A percentile compares a stretch with the other conserved stretches of the same genome.
phyloP scores from a whole-genome alignment of 2,113 vertebrate genomes.

The Mohoua ochrocephala region DNA sequence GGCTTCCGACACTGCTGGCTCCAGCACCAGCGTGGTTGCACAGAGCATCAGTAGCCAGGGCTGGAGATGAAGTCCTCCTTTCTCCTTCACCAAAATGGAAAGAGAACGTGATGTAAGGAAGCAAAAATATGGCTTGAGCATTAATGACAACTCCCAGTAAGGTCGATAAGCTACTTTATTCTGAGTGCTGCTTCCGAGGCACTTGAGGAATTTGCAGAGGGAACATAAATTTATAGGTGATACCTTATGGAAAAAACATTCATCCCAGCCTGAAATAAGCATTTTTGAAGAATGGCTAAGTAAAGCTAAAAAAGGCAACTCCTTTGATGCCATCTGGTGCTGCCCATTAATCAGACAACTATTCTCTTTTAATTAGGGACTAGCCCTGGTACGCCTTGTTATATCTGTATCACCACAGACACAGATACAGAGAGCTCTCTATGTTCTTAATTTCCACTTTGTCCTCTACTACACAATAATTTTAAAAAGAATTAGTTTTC shows the following conservation, averaged over 20 bases:
- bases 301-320: neutral
- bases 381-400: neutral
- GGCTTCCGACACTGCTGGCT: neutral
- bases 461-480: neutral
- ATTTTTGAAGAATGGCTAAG: neutral
- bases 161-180: neutral
- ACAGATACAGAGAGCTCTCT: neutral
- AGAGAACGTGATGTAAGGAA: neutral
- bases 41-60: neutral
- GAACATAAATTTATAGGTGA: neutral
- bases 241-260: neutral
- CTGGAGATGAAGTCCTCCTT: neutral
- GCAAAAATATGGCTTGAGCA: rapidly evolving
- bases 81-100: neutral
- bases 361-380: constrained; percentile 2
- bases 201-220: rapidly evolving
- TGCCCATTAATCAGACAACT: neutral
- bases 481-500: neutral
- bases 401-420: neutral
- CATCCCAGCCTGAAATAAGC: neutral
- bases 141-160: neutral
- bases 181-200: neutral
- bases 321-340: constrained; percentile 1
- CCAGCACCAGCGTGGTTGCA: rapidly evolving
- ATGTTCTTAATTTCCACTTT: neutral